A percentile compares a stretch with the other conserved stretches of the same genome.
phyloP scores from a whole-genome alignment of 2,113 vertebrate species.

The Phalacrocorax pelagicus region DNA sequence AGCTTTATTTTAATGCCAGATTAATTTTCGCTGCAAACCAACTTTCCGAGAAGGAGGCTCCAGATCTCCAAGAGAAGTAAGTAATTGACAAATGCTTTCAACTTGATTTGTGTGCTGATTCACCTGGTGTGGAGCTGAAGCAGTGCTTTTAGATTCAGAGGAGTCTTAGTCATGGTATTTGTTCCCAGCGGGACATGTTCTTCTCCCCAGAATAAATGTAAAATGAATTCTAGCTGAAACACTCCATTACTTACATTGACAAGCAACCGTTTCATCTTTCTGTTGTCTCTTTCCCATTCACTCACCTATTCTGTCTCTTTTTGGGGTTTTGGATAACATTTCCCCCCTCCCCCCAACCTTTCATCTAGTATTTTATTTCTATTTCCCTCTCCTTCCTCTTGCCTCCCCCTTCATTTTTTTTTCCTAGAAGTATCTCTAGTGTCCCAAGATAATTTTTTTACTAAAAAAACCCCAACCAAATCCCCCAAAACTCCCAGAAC shows the following conservation, averaged over 20 bases:
- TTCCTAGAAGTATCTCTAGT: neutral
- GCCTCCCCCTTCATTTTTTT: too few relatives aligned
- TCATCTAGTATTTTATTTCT: neutral
- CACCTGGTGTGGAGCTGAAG: neutral
- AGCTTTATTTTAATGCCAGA: conserved; percentile 77
- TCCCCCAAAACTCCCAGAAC: too few relatives aligned
- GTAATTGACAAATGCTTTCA: conserved; percentile 39
- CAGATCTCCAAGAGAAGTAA: conserved; percentile 91
- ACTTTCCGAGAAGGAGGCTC: conserved; percentile 95
- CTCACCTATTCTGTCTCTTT: neutral
- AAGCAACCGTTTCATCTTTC: neutral
- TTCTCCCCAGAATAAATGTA: neutral
- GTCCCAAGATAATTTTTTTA: neutral
- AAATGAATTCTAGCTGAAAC: neutral
- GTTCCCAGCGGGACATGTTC: neutral
- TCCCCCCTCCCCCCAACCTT: neutral
- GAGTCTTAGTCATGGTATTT: neutral
- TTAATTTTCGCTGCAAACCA: conserved; percentile 97
- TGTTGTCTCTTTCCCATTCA: neutral
- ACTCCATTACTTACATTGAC: neutral
- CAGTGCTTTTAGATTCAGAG: neutral
- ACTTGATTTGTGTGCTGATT: neutral
- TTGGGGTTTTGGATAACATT: neutral
- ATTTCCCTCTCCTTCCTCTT: neutral
- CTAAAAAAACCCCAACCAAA: neutral